Base-by-base conservation (phyloP, 2,888 invertebrate genomes). In the Drosophila nr. medialis region DNA sequence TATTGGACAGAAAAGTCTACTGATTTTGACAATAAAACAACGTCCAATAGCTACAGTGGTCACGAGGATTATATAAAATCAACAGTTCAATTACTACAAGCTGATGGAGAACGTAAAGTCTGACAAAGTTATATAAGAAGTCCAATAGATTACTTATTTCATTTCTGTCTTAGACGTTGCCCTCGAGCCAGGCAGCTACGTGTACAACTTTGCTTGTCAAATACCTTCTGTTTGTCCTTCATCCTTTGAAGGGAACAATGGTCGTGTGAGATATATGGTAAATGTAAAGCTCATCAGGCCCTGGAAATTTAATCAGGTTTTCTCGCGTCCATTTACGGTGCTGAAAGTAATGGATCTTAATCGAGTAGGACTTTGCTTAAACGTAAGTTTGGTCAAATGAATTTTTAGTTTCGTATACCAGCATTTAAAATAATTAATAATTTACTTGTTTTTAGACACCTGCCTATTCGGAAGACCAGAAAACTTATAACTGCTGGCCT, bases 221-320 rank as follows among this genome's bases (percentile, higher is more conserved):
- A 89, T 95, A 30, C 95, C 95, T 0, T 58, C 60, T 1, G 90
- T 91, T 40, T 93, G 94, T 56, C 95, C 95, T 0, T 93, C 94
- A 0, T 94, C 94, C 0, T 94, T 93, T 80, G 94, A 94, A 68
- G 94, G 93, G 1, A 54, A 80, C 0, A 75, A 92, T 13, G 95
- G 95, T 0, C 93, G 93, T 64, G 92, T 95, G 32, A 91, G 95
- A 3, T 96, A 96, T 90, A 93, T 94, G 87, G 86, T 90, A 0
- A 84, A 96, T 92, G 96, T 96, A 2, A 95, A 94, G 1, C 93
- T 98, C 15, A 96, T 97, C 90, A 94, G 96, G 10, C 97, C 98
- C 21, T 97, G 97, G 97, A 97, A 96, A 90, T 96, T 96, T 91
- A 97, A 98, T 93, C 88, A 91, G 63, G 86, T 81, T 4, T 92